phyloP scores from a whole-genome alignment of 2,888 invertebrate genomes.

The Rhingia rostrata region DNA sequence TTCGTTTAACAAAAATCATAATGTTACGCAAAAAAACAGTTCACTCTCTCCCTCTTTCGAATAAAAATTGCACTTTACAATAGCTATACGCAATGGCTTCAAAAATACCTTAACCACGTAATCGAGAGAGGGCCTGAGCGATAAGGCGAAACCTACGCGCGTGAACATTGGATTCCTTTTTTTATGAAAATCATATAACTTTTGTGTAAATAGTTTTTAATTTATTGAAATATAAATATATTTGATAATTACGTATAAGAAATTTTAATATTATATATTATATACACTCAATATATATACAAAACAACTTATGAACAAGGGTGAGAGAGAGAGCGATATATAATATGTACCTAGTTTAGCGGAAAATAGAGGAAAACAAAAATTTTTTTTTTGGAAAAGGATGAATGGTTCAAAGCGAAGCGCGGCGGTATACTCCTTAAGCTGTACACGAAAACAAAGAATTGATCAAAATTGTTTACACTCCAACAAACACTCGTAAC shows the following conservation, averaged over 20 bases:
- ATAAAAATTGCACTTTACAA: conserved; percentile 35
- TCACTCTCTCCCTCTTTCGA: not conserved
- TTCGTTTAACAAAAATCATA: conserved; percentile 52
- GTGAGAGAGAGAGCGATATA: conserved; percentile 33
- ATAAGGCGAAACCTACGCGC: conserved; percentile 48
- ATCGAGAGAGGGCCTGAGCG: not conserved
- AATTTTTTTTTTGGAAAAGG: not conserved
- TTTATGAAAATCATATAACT: conserved; percentile 71
- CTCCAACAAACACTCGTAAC: conserved; percentile 19
- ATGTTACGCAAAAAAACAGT: conserved; percentile 32
- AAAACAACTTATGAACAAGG: conserved; percentile 57
- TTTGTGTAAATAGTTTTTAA: conserved; percentile 75
- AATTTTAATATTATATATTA: conserved; percentile 68
- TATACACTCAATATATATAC: conserved; percentile 46
- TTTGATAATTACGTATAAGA: conserved; percentile 73
- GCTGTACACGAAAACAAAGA: conserved; percentile 19
- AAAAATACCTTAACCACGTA: not conserved
- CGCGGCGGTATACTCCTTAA: conserved; percentile 3
- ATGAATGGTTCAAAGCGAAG: conserved; percentile 3
- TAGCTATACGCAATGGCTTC: conserved; percentile 31
- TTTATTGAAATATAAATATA: conserved; percentile 75
- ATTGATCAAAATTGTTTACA: conserved; percentile 13
- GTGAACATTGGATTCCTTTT: conserved; percentile 65
- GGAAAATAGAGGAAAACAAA: conserved; percentile 1
- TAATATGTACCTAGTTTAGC: conserved; percentile 30